These are phyloP conservation scores for Rhyacophila brunnea DNA, from an alignment of 1,140 invertebrate genomes.

Conservation along the genomic window DNA sequence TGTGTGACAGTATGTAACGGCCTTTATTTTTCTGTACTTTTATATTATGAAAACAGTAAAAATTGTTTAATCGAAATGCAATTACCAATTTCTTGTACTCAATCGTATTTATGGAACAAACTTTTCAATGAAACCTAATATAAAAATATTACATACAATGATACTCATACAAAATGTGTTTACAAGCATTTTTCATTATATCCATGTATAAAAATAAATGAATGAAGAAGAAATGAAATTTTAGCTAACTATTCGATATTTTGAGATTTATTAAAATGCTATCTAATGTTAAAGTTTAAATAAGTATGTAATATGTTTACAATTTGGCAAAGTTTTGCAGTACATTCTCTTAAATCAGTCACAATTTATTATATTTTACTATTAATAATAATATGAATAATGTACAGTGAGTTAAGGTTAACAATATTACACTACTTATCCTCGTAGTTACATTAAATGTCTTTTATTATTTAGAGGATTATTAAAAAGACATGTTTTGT, in stretches of 20 bases:
- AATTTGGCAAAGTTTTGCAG: conserved; percentile 17
- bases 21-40: too few species aligned
- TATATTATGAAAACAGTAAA: too few species aligned
- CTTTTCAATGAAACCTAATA: neutral
- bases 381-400: too few species aligned
- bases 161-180: conserved; percentile 2
- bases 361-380: neutral
- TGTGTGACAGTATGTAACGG: too few species aligned
- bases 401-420: too few species aligned
- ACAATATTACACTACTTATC: too few species aligned
- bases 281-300: conserved; percentile 15
- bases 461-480: too few species aligned
- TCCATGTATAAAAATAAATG: neutral
- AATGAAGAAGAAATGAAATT: conserved; percentile 6
- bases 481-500: too few species aligned
- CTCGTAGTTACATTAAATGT: too few species aligned
- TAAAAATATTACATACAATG: conserved; percentile 4
- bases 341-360: conserved; percentile 1
- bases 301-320: conserved; percentile 9
- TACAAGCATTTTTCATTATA: conserved; percentile 2
- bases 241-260: neutral
- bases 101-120: too few species aligned
- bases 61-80: too few species aligned
- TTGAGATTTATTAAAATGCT: conserved; percentile 27
- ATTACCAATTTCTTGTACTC: too few species aligned